Percentiles rank a stretch among this genome's conserved stretches.
Conservation (phyloP, 1,140 invertebrate genomes). For the Bacillus rossius region DNA sequence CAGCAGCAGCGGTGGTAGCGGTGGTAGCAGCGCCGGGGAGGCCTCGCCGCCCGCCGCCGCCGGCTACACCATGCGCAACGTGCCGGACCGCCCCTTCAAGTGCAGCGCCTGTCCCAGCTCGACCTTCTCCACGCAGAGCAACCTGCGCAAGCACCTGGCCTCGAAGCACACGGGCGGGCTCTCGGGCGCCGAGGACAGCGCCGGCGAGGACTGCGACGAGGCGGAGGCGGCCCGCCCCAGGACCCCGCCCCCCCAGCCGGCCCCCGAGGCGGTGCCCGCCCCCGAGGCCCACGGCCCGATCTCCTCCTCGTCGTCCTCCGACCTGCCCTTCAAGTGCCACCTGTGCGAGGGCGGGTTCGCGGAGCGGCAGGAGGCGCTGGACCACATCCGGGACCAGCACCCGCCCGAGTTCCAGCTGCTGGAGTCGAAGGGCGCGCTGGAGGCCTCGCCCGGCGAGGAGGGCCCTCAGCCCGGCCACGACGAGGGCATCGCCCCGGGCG, state of each 20-base stretch:
- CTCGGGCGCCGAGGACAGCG: slow-evolving; percentile 12
- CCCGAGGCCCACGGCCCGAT: slow-evolving; percentile 4
- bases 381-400: slow-evolving; percentile 72
- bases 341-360: slow-evolving; percentile 82
- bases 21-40: background rate
- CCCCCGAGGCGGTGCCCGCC: background rate
- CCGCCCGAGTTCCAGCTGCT: slow-evolving; percentile 65
- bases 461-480: slow-evolving; percentile 33
- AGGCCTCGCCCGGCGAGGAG: slow-evolving; percentile 51
- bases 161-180: slow-evolving; percentile 53
- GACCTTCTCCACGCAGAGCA: slow-evolving; percentile 76
- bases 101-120: slow-evolving; percentile 79
- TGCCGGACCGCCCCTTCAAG: slow-evolving; percentile 76
- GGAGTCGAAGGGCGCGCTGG: slow-evolving; percentile 72
- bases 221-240: background rate
- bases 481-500: slow-evolving; percentile 43
- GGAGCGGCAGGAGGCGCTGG: slow-evolving; percentile 69
- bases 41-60: slow-evolving; percentile 30
- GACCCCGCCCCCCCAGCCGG: background rate
- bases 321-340: slow-evolving; percentile 88
- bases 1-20: background rate
- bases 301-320: slow-evolving; percentile 36
- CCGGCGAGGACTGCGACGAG: slow-evolving; percentile 25
- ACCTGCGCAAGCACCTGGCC: slow-evolving; percentile 69
- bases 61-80: slow-evolving; percentile 56